Evolutionary conservation across 2,888 invertebrate genomes (phyloP).

Genomic region (Eudiplozoon nipponicum): DNA sequence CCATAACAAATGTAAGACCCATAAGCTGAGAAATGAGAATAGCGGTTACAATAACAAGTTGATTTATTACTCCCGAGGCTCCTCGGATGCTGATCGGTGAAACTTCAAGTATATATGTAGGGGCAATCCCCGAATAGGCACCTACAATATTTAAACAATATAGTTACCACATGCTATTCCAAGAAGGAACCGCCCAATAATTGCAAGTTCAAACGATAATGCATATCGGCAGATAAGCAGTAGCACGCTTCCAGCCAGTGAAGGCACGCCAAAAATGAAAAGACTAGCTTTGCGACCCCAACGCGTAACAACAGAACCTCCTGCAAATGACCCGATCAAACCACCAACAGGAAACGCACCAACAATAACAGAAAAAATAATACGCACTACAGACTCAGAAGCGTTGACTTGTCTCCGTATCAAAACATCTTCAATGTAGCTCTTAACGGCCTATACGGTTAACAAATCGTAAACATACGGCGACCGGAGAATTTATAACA

Average conservation of each 20-base stretch:
- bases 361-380: too few relatives aligned
- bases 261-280: not conserved
- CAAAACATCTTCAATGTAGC: too few relatives aligned
- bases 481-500: too few relatives aligned
- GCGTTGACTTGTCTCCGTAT: too few relatives aligned
- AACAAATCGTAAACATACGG: too few relatives aligned
- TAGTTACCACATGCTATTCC: conserved; percentile 4
- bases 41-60: conserved; percentile 9
- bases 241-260: not conserved
- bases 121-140: conserved; percentile 10
- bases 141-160: conserved; percentile 4
- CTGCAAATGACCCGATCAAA: too few relatives aligned
- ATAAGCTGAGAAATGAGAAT: conserved; percentile 12
- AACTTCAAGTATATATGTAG: conserved; percentile 11
- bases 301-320: too few relatives aligned
- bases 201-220: not conserved
- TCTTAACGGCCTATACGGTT: too few relatives aligned
- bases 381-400: too few relatives aligned
- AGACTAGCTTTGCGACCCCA: not conserved
- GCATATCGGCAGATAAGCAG: not conserved
- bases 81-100: conserved; percentile 12
- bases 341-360: too few relatives aligned
- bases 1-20: conserved; percentile 13
- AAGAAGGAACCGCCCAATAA: conserved; percentile 2
- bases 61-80: conserved; percentile 10